Evolutionary conservation across 2,113 vertebrate species (phyloP).

Genomic region (Mormyrus iriodes): DNA sequence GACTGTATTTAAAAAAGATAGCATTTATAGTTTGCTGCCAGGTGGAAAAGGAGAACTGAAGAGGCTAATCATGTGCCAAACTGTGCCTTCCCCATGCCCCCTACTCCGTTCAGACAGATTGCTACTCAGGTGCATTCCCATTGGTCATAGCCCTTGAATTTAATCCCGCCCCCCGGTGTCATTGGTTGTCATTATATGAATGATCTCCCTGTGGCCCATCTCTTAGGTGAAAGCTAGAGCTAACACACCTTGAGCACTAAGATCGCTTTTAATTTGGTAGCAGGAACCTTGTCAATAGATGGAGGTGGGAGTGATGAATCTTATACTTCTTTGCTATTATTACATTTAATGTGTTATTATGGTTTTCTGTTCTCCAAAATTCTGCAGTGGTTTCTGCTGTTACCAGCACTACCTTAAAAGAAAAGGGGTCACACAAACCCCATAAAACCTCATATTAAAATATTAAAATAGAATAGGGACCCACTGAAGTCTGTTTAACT

Average conservation of each 20-base stretch:
- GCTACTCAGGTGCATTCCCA: not conserved
- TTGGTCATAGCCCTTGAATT: not conserved
- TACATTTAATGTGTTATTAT: not conserved
- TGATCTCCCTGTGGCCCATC: not conserved
- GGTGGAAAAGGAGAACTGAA: not conserved
- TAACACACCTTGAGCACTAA: not conserved
- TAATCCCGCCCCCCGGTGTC: not conserved
- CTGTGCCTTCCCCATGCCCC: not conserved
- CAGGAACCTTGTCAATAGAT: not conserved
- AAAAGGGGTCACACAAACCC: not conserved
- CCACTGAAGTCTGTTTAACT: not conserved
- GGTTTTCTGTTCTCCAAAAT: not conserved
- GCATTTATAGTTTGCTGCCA: not conserved
- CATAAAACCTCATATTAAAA: not conserved
- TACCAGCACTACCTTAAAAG: not conserved
- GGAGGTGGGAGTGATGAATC: not conserved
- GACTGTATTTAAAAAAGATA: not conserved
- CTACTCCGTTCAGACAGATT: not conserved
- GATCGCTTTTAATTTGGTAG: not conserved
- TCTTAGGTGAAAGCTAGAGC: not conserved
- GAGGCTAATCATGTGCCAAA: not conserved
- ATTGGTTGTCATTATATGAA: not conserved
- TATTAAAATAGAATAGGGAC: slow-evolving; percentile 8
- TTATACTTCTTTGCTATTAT: not conserved
- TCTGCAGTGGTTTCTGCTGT: not conserved